These are phyloP conservation scores for Papilio protenor DNA, from an alignment of 2,888 invertebrate species.

Conservation along the genomic window DNA sequence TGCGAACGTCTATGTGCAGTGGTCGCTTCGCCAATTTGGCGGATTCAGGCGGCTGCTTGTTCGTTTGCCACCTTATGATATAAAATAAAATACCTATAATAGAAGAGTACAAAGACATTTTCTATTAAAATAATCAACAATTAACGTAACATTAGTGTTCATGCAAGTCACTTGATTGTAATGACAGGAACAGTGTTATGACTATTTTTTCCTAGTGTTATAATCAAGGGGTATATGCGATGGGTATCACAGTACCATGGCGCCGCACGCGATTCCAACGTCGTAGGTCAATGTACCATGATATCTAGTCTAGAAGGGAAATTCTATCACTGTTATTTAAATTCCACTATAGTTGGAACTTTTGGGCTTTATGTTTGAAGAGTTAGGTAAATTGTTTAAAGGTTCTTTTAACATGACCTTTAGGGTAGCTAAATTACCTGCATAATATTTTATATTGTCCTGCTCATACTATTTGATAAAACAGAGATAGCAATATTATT, in stretches of 20 bases:
- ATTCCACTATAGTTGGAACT: conserved; percentile 42
- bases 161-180: conserved; percentile 3
- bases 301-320: conserved; percentile 48
- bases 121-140: background rate
- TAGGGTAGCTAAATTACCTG: too few species aligned
- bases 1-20: too few species aligned
- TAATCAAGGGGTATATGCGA: conserved; percentile 57
- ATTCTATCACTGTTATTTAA: conserved; percentile 53
- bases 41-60: too few species aligned
- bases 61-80: too few species aligned
- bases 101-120: background rate
- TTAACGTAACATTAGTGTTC: background rate
- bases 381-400: too few species aligned
- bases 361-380: too few species aligned
- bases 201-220: conserved; percentile 16
- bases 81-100: too few species aligned
- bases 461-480: too few species aligned
- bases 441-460: too few species aligned
- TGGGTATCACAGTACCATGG: conserved; percentile 72
- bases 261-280: conserved; percentile 74
- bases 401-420: too few species aligned
- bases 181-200: background rate
- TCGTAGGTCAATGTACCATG: conserved; percentile 73
- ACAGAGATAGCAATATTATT: too few species aligned
- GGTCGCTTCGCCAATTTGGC: too few species aligned